A percentile compares a stretch with the other conserved stretches of the same genome.
phyloP scores from a whole-genome alignment of 2,888 invertebrate species.

The Andrena chrysosceles region DNA sequence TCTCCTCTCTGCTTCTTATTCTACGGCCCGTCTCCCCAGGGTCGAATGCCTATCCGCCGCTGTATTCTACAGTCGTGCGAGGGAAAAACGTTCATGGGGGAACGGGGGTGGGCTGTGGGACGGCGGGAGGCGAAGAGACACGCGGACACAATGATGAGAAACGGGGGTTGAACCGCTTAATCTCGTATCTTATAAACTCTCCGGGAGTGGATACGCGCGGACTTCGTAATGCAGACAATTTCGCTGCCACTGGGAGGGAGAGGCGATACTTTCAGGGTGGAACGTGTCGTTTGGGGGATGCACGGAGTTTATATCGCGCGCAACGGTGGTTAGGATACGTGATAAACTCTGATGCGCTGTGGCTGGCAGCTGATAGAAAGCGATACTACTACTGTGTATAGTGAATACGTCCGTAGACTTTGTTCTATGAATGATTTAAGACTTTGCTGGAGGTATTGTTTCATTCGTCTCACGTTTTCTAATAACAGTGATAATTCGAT shows the following conservation, averaged over 20 bases:
- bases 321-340: slow-evolving; percentile 29
- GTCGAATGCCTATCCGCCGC: slow-evolving; percentile 16
- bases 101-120: too few relatives aligned
- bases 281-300: slow-evolving; percentile 18
- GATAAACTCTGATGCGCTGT: slow-evolving; percentile 41
- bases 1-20: slow-evolving; percentile 55
- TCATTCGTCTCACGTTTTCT: too few relatives aligned
- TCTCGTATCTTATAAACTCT: slow-evolving; percentile 49
- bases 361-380: slow-evolving; percentile 27
- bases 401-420: too few relatives aligned
- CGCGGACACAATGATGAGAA: slow-evolving; percentile 44
- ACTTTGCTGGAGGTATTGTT: too few relatives aligned
- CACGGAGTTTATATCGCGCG: slow-evolving; percentile 31
- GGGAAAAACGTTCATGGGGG: neutral
- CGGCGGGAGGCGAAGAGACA: neutral
- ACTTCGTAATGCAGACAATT: slow-evolving; percentile 44
- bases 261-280: slow-evolving; percentile 9
- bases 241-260: neutral
- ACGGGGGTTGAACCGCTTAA: slow-evolving; percentile 39
- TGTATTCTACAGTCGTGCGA: slow-evolving; percentile 15
- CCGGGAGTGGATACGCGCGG: slow-evolving; percentile 20
- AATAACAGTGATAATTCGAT: too few relatives aligned
- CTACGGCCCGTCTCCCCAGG: slow-evolving; percentile 37
- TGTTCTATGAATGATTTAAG: too few relatives aligned
- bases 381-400: slow-evolving; percentile 2